These are phyloP conservation scores for Saturnia pavonia DNA, from an alignment of 2,888 invertebrate genomes.

Conservation along the genomic window DNA sequence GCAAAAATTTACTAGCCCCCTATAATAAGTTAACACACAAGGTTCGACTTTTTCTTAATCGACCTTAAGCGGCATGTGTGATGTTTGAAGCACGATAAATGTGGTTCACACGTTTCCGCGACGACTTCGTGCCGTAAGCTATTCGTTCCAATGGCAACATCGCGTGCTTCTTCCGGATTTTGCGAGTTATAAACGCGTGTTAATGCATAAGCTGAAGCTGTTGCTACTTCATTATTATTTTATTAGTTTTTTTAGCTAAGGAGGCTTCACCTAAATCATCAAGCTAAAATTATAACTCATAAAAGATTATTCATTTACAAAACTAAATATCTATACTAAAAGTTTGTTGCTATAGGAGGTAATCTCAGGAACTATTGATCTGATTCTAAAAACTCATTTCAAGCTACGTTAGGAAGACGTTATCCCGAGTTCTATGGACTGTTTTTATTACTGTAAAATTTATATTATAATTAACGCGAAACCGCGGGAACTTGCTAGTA, in stretches of 20 bases:
- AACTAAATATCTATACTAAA: too few species aligned
- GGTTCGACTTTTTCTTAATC: neutral
- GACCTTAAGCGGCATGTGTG: neutral
- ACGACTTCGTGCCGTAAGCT: conserved; percentile 1
- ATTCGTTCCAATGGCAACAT: conserved; percentile 13
- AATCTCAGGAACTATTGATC: too few species aligned
- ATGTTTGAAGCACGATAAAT: conserved; percentile 5
- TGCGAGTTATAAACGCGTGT: conserved; percentile 10
- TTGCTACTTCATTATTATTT: conserved; percentile 13
- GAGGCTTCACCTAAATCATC: neutral
- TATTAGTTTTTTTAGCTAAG: neutral
- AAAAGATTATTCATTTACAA: too few species aligned
- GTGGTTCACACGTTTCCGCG: conserved; percentile 16
- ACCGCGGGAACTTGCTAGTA: too few species aligned
- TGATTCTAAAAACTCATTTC: too few species aligned
- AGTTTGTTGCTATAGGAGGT: too few species aligned
- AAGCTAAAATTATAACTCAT: neutral
- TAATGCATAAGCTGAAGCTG: conserved; percentile 6
- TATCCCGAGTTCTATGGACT: too few species aligned
- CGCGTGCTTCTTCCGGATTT: conserved; percentile 16
- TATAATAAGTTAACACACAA: neutral
- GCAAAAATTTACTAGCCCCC: too few species aligned
- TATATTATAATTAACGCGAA: too few species aligned
- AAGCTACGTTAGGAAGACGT: too few species aligned
- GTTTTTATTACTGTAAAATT: too few species aligned